Conservation (phyloP, 2,113 vertebrate genomes). For the Stomatorhinus ivindoensis region DNA sequence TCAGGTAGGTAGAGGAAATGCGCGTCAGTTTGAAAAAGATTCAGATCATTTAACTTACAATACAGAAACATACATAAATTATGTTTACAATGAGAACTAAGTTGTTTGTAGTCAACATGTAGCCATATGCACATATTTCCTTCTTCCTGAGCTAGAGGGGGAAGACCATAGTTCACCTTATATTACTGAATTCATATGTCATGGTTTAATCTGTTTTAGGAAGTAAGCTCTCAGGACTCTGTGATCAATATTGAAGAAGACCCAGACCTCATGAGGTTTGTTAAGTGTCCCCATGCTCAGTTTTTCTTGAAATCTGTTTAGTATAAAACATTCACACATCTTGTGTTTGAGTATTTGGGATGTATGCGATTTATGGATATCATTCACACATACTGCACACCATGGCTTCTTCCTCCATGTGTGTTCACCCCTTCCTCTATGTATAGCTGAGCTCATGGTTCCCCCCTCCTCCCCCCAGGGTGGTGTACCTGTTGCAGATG, state of each 20-base stretch:
- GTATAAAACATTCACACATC: neutral
- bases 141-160: neutral
- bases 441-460: neutral
- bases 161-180: neutral
- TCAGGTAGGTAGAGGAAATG: neutral
- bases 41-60: neutral
- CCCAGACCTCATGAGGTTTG: constrained; percentile 76
- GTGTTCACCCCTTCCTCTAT: neutral
- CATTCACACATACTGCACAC: neutral
- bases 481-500: constrained; percentile 78
- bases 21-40: neutral
- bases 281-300: neutral
- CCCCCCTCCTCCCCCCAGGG: constrained; percentile 50
- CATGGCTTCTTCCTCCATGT: neutral
- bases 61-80: neutral
- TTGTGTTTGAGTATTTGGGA: neutral
- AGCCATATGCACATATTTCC: neutral
- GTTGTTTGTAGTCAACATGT: neutral
- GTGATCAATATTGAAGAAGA: constrained; percentile 69
- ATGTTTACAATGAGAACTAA: neutral
- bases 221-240: constrained; percentile 56
- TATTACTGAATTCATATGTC: neutral
- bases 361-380: neutral
- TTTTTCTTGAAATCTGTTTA: neutral
- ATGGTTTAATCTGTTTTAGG: constrained; percentile 35